Evolutionary conservation across 2,888 invertebrate species (phyloP).

Genomic region (Zeuzera pyrina): DNA sequence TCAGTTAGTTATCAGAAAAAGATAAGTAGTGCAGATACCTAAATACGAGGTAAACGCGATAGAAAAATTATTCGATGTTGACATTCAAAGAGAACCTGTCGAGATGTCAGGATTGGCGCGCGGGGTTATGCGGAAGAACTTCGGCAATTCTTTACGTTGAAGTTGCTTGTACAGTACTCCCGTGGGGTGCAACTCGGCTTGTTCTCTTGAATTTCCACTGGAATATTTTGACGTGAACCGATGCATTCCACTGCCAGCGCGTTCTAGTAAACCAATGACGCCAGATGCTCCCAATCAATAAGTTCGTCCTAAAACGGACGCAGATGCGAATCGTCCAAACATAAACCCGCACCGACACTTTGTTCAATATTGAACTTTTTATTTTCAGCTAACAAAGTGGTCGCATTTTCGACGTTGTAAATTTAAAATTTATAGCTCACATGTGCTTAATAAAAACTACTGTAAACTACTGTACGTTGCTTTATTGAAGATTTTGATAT

Average conservation of each 20-base stretch:
- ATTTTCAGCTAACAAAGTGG: slow-evolving; percentile 50
- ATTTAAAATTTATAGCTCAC: slow-evolving; percentile 52
- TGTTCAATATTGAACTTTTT: slow-evolving; percentile 53
- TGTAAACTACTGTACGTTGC: too few species aligned
- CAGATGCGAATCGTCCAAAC: slow-evolving; percentile 45
- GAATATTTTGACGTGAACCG: slow-evolving; percentile 32
- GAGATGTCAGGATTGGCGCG: slow-evolving; percentile 24
- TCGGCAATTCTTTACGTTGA: slow-evolving; percentile 33
- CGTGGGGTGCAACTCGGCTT: slow-evolving; percentile 28
- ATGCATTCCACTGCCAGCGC: slow-evolving; percentile 21
- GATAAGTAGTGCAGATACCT: neutral
- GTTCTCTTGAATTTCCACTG: slow-evolving; percentile 26
- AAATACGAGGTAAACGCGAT: slow-evolving; percentile 1
- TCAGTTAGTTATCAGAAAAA: slow-evolving; percentile 4
- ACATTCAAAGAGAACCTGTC: slow-evolving; percentile 41
- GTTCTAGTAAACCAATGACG: slow-evolving; percentile 21
- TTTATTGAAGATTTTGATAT: slow-evolving; percentile 25
- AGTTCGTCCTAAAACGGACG: slow-evolving; percentile 37
- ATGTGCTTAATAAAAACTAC: slow-evolving; percentile 49
- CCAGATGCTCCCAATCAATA: slow-evolving; percentile 42
- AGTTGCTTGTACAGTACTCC: slow-evolving; percentile 22
- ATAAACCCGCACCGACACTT: slow-evolving; percentile 37
- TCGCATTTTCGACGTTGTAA: slow-evolving; percentile 45
- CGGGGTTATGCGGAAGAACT: slow-evolving; percentile 24
- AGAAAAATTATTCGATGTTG: slow-evolving; percentile 18